Conservation (phyloP, 2,797 vertebrate species). For the Dendrocincla fuliginosa region DNA sequence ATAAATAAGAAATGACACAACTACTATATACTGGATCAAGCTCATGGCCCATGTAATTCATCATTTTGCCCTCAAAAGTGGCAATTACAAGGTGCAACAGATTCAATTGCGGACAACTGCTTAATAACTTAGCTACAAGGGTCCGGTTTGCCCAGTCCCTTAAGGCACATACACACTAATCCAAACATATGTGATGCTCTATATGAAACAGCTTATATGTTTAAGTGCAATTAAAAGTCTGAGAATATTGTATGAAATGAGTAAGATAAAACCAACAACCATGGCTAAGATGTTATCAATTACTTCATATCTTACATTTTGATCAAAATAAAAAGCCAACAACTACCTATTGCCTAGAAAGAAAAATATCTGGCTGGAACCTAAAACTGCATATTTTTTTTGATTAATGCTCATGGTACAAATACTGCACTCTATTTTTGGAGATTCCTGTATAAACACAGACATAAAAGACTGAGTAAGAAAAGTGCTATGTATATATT, state of each 20-base stretch:
- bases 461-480: neutral
- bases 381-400: neutral
- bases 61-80: neutral
- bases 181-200: neutral
- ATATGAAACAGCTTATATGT: neutral
- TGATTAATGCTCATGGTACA: neutral
- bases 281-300: neutral
- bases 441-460: neutral
- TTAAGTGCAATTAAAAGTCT: neutral
- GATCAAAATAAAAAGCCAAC: neutral
- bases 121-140: neutral
- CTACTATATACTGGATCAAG: neutral
- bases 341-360: neutral
- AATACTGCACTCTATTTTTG: neutral
- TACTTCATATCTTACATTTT: neutral
- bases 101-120: rapidly evolving
- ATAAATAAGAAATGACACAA: neutral
- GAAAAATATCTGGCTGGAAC: neutral
- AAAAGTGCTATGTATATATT: neutral
- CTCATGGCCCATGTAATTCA: neutral
- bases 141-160: neutral
- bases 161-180: neutral
- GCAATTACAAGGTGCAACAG: neutral
- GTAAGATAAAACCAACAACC: neutral
- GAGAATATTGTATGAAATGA: neutral